Base-by-base conservation (phyloP, 2,113 vertebrate genomes). In the Ramphastos sulfuratus region DNA sequence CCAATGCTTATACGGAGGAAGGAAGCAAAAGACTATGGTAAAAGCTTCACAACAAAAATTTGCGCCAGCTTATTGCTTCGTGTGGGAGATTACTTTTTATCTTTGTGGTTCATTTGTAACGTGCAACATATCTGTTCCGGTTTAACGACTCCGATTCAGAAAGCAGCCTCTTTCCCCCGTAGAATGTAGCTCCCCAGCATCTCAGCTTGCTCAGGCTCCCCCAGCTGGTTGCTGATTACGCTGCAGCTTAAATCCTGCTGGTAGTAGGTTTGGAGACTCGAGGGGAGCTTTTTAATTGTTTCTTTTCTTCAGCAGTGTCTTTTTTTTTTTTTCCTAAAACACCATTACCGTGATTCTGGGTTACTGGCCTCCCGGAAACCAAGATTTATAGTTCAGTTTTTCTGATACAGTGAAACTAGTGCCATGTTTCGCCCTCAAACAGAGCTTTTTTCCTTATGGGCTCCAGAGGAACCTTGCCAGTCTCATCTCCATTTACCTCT, bases 1-100 rank as follows among this genome's bases (percentile, higher is more conserved):
- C 99, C 99, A 0, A 99, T 99, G 99, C 98, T 99, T 14, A 98
- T 99, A 95, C 97, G 98, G 82, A 96, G 98, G 65, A 99, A 99
- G 52, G 99, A 99, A 88, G 97, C 97, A 6, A 99, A 99, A 85
- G 98, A 98, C 89, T 98, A 99, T 7, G 99, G 99, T 99, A 98
- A 97, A 88, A 89, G 56, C 4, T 78, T 44, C 54, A n/a, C 4
- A 23, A 63, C 28, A 2, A 33, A 54, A 42, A 5, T 30, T 28
- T 33, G 4, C 30, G 20, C 23, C 27, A 15, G 0, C 13, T 44
- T 48, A 5, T 75, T 76, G 28, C 0, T 8, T 33, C 44, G 15
- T 27, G 82, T 20, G 35, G 37, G 58, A 72, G 65, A 13, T 72
- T 2, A 4, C 8, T 64, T 81, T 2, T 1, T 20, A 0, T 31